Percentiles rank a stretch among this genome's conserved stretches.
Evolutionary conservation across 2,888 invertebrate genomes (phyloP).

Genomic region (Acleris cristana): DNA sequence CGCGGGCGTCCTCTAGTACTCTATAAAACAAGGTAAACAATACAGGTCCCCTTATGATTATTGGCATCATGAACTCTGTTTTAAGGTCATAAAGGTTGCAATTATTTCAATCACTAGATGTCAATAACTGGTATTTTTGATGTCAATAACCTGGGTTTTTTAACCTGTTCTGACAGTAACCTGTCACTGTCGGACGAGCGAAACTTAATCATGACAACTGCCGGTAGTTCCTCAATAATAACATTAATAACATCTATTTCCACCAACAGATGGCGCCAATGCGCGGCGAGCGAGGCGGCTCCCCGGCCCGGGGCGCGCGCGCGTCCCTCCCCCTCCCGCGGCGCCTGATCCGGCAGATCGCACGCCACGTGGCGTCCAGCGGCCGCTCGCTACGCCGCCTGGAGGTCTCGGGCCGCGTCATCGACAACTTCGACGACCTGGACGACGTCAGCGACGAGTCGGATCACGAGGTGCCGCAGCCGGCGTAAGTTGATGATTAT

Average conservation of each 20-base stretch:
- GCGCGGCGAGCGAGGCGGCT: conserved; percentile 79
- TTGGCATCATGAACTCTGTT: too few relatives aligned
- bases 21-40: too few relatives aligned
- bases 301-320: conserved; percentile 79
- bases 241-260: not conserved
- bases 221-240: too few relatives aligned
- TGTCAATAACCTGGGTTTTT: too few relatives aligned
- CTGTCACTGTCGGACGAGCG: too few relatives aligned
- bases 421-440: conserved; percentile 80
- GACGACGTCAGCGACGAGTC: conserved; percentile 75
- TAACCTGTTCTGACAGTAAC: too few relatives aligned
- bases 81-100: too few relatives aligned
- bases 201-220: too few relatives aligned
- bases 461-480: conserved; percentile 70
- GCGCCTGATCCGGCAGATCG: conserved; percentile 78
- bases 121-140: too few relatives aligned
- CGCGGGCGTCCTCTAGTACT: too few relatives aligned
- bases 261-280: conserved; percentile 76
- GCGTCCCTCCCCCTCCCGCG: conserved; percentile 77
- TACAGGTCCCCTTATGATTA: too few relatives aligned
- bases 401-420: conserved; percentile 78
- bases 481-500: conserved; percentile 64
- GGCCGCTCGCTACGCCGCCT: conserved; percentile 78
- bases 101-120: too few relatives aligned
- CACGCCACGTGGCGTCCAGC: conserved; percentile 78